Evolutionary conservation across 53 echinoderm and acorn worm species (phyloP).

Genomic region (Echinometra lucunter): DNA sequence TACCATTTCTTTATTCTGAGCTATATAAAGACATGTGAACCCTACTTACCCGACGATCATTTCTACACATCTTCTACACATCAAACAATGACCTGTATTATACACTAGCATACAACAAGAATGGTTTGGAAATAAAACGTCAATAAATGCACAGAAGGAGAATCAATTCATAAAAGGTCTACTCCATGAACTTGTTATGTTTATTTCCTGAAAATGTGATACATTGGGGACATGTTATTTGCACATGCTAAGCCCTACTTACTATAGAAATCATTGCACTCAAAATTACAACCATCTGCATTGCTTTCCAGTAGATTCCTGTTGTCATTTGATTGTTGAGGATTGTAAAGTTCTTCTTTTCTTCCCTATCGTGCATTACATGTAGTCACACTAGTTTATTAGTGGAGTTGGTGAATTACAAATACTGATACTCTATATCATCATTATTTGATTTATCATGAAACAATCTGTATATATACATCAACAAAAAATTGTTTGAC

Average conservation of each 20-base stretch:
- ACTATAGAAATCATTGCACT: not conserved
- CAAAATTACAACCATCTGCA: no score
- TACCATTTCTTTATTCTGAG: no score
- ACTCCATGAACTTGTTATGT: not conserved
- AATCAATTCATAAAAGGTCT: not conserved
- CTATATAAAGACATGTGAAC: no score
- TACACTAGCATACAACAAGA: not conserved
- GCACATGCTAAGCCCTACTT: not conserved
- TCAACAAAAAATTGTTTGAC: not conserved
- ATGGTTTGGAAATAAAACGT: not conserved
- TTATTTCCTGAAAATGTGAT: constrained; percentile 27
- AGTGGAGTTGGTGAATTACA: not conserved
- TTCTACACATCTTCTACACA: not conserved
- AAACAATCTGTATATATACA: no score
- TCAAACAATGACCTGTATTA: not conserved
- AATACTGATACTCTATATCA: not conserved
- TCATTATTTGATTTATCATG: no score
- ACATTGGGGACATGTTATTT: not conserved
- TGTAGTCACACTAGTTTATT: not conserved
- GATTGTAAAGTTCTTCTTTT: not conserved
- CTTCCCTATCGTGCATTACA: not conserved
- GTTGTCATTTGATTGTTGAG: not conserved
- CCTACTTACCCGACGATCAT: not conserved
- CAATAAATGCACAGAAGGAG: not conserved
- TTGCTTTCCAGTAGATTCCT: not conserved